phyloP scores from a whole-genome alignment of 2,113 vertebrate species.

The Corythaixoides concolor region DNA sequence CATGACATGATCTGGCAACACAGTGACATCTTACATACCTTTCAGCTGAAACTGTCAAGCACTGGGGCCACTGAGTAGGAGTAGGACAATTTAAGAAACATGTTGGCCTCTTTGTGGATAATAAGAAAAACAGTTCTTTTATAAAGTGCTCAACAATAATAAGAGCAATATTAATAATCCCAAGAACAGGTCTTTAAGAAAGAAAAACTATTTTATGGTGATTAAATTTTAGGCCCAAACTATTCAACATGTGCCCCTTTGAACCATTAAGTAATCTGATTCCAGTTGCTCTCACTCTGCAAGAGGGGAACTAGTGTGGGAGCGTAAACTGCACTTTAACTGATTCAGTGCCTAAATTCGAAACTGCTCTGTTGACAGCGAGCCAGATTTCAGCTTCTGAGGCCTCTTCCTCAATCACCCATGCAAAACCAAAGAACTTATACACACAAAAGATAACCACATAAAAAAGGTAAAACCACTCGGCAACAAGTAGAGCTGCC shows the following conservation, averaged over 20 bases:
- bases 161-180: not conserved
- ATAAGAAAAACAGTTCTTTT: not conserved
- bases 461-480: not conserved
- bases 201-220: not conserved
- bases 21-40: not conserved
- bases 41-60: not conserved
- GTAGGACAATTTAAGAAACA: not conserved
- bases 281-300: not conserved
- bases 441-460: not conserved
- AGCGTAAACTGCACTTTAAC: not conserved
- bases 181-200: not conserved
- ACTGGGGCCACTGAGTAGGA: not conserved
- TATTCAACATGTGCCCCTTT: not conserved
- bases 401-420: conserved; percentile 6
- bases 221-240: not conserved
- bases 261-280: not conserved
- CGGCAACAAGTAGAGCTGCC: not conserved
- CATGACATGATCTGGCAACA: not conserved
- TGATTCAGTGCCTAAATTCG: conserved; percentile 22
- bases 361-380: not conserved
- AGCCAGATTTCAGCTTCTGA: conserved; percentile 7
- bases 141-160: not conserved
- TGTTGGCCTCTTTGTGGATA: not conserved
- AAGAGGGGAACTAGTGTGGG: not conserved
- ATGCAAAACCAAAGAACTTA: conserved; percentile 5